A percentile compares a stretch with the other conserved stretches of the same genome.
Conservation (phyloP, 2,113 vertebrate species). For the Octodon degus region DNA sequence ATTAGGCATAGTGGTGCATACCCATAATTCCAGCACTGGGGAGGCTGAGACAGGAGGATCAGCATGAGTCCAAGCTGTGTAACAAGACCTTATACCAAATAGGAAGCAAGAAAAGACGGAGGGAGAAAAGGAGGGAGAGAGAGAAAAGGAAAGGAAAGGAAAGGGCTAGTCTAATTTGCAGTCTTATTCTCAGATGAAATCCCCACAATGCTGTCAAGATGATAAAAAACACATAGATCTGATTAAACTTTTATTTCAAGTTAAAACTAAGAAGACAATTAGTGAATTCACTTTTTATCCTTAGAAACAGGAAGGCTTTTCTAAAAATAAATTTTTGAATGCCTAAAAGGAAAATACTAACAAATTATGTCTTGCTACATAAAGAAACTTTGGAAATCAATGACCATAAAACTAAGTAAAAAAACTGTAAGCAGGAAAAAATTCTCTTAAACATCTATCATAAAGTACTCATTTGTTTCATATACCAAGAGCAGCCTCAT, state of each 20-base stretch:
- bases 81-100: too few relatives aligned
- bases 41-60: too few relatives aligned
- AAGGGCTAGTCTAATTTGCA: not conserved
- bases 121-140: too few relatives aligned
- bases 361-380: not conserved
- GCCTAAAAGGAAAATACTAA: conserved; percentile 13
- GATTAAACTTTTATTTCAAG: not conserved
- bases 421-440: not conserved
- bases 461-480: conserved; percentile 8
- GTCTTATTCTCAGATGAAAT: not conserved
- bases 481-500: not conserved
- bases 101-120: too few relatives aligned
- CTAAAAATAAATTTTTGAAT: not conserved
- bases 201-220: not conserved
- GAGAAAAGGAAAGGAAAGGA: too few relatives aligned
- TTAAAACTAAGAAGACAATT: not conserved
- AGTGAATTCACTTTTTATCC: not conserved
- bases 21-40: too few relatives aligned
- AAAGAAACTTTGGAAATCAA: not conserved
- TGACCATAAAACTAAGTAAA: conserved; percentile 31
- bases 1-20: too few relatives aligned
- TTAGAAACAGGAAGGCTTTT: not conserved
- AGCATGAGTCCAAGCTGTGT: too few relatives aligned
- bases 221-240: not conserved
- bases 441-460: not conserved